Evolutionary conservation across 2,888 invertebrate species (phyloP).

Genomic region (Xiphydria camelus): DNA sequence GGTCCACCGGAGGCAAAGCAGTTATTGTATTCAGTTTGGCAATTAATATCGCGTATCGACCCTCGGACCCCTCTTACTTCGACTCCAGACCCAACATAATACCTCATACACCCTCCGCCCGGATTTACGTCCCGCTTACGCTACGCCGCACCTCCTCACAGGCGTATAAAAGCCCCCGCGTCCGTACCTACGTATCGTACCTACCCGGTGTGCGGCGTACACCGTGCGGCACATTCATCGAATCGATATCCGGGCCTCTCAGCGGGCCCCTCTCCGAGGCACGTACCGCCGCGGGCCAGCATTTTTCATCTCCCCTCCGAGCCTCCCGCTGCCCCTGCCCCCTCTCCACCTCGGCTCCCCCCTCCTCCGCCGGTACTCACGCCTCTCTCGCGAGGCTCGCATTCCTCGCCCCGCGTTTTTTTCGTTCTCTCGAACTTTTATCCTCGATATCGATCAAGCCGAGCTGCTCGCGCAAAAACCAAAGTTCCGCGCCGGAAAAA

Average conservation of each 20-base stretch:
- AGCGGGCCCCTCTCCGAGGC: constrained; percentile 36
- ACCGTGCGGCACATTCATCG: constrained; percentile 37
- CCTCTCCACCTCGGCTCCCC: too few species aligned
- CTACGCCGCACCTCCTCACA: not conserved
- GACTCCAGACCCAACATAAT: constrained; percentile 7
- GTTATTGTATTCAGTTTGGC: constrained; percentile 33
- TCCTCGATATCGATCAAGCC: too few species aligned
- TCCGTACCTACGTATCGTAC: not conserved
- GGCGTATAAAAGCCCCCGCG: not conserved
- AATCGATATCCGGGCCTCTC: constrained; percentile 45
- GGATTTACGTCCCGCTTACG: not conserved
- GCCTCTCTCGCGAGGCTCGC: too few species aligned
- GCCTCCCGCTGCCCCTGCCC: too few species aligned
- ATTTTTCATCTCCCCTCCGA: constrained; percentile 35
- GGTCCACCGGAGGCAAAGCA: not conserved
- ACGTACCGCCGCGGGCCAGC: constrained; percentile 38
- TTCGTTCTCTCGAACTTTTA: too few species aligned
- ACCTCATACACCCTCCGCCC: not conserved
- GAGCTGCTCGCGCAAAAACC: too few species aligned
- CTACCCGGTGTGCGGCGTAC: not conserved
- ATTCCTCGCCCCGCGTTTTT: too few species aligned
- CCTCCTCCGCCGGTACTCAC: too few species aligned
- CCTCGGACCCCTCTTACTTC: constrained; percentile 4
- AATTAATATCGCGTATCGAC: constrained; percentile 34
- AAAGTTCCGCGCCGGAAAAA: too few species aligned